These are phyloP conservation scores for Tenodera sinensis DNA, from an alignment of 2,888 invertebrate genomes.

Conservation along the genomic window DNA sequence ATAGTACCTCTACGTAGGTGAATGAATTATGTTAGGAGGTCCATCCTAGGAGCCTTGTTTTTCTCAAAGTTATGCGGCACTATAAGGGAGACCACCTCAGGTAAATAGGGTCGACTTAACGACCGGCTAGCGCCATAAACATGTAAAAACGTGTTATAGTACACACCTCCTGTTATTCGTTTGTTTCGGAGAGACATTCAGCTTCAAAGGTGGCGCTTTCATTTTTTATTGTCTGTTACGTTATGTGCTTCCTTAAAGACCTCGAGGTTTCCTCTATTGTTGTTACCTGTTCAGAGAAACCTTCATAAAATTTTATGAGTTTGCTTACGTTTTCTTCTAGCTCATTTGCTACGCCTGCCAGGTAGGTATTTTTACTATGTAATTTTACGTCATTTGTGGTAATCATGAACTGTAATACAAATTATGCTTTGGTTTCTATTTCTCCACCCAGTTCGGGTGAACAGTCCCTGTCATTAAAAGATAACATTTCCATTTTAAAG, in stretches of 20 bases:
- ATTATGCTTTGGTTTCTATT: background rate
- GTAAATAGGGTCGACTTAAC: background rate
- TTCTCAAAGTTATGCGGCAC: background rate
- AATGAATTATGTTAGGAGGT: background rate
- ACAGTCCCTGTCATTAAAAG: background rate
- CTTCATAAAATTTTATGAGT: background rate
- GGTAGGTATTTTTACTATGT: background rate
- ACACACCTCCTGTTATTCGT: background rate
- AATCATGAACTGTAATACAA: background rate
- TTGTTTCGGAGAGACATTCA: background rate
- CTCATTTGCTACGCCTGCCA: background rate
- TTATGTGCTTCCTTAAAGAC: background rate
- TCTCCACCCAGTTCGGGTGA: background rate
- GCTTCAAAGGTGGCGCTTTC: background rate
- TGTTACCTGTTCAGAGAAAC: background rate
- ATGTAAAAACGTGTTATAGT: background rate
- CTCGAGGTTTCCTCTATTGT: background rate
- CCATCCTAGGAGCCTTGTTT: background rate
- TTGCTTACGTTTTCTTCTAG: background rate
- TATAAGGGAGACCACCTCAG: background rate
- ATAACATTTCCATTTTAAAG: background rate
- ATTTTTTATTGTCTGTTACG: background rate
- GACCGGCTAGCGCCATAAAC: background rate
- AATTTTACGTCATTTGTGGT: slow-evolving; percentile 21
- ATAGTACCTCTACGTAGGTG: background rate